Base-by-base conservation (phyloP, 2,888 invertebrate genomes). In the Philonicus albiceps region DNA sequence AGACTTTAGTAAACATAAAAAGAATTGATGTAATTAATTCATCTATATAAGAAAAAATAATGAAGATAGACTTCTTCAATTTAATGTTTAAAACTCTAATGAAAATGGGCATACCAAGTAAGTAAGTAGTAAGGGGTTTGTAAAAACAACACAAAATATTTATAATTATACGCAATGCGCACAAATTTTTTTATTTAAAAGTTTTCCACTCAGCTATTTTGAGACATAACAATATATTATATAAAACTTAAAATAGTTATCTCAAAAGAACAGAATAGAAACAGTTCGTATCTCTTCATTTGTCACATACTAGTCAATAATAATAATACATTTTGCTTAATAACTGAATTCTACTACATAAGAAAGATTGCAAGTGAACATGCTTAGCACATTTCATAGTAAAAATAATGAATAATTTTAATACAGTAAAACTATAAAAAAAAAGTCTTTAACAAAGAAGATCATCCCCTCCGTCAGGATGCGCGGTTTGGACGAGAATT, bases 141-240 rank as follows among this genome's bases (percentile, higher is more conserved):
- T 0, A 64, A 1, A 27, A 64, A 64, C 19, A 64, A 64, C 64
- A 64, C 64, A 27, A 49, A n/a, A n/a, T 53, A 16, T 53, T 31
- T 74, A 34, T 31, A 74, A 74, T 74, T 74, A 34, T 74, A 74
- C 74, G 74, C 74, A 74, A 74, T 72, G 73, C 73, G 84, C 19
- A 43, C 73, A 84, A 40, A 30, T 31, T 84, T 84, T 43, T 84
- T 84, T 84, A 84, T 84, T 84, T 84, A 84, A 84, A 84, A 84
- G 84, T 73, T 84, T 84, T 72, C 84, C 84, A 84, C 73, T 84
- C 84, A 84, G 84, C 84, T 84, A 84, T 84, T 84, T 84, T 84
- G 84, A 84, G 84, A 84, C 84, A 73, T 84, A 84, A 84, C 84
- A 84, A 84, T 84, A 73, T 73, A 84, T 73, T 84, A 84, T 73